Conservation (phyloP, 1,140 invertebrate genomes). For the Ptiloglossa arizonensis region DNA sequence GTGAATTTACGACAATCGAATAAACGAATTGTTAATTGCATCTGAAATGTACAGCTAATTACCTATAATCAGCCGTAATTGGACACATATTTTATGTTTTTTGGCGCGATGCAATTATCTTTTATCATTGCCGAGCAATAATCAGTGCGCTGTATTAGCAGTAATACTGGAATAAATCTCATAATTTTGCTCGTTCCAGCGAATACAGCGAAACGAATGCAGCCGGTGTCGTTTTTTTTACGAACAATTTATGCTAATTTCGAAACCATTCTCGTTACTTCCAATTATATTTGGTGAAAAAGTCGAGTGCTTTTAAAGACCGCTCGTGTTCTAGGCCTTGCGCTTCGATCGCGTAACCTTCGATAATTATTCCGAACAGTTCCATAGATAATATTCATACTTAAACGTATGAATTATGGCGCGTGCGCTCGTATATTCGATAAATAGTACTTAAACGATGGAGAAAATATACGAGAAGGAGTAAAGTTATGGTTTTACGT, state of each 20-base stretch:
- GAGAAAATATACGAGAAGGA: too few species aligned
- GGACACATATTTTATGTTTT: neutral
- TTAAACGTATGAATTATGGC: too few species aligned
- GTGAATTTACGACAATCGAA: too few species aligned
- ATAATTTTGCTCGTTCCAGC: neutral
- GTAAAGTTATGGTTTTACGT: too few species aligned
- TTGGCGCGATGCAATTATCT: neutral
- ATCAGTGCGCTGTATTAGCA: neutral
- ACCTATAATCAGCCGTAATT: slow-evolving; percentile 1
- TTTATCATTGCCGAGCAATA: slow-evolving; percentile 12
- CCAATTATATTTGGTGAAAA: slow-evolving; percentile 6
- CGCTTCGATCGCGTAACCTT: neutral
- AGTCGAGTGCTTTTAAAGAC: neutral
- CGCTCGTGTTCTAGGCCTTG: neutral
- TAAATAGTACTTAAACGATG: too few species aligned
- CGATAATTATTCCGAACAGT: neutral
- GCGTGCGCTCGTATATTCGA: too few species aligned
- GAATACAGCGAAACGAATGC: neutral
- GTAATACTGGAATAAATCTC: slow-evolving; percentile 8
- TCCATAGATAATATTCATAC: neutral
- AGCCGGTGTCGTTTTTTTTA: neutral
- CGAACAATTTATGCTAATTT: slow-evolving; percentile 15
- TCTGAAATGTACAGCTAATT: neutral
- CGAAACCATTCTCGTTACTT: neutral
- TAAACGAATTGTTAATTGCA: too few species aligned